Base-by-base conservation (phyloP, 2,797 vertebrate genomes). In the Oryzias sinensis region DNA sequence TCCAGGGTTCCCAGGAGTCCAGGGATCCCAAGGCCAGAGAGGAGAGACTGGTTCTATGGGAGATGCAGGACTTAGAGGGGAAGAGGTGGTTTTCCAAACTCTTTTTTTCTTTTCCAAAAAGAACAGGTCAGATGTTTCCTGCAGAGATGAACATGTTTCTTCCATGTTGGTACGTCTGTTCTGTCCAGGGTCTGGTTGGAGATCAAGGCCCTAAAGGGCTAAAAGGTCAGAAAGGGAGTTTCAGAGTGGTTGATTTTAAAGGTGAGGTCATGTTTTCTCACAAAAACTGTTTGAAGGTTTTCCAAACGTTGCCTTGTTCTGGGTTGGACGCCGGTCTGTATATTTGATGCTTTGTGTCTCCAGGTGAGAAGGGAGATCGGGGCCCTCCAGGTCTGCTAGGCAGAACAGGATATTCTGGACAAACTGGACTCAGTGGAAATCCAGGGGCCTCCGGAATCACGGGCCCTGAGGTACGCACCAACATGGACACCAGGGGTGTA, bases 161-260 rank as follows among this genome's bases (percentile, higher is more conserved):
- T 37, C 33, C 33, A 11, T 33, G 29, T 9, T 33, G 29, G 29
- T 33, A 9, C 4, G 29, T 11, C 9, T 37, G 33, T 37, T 50
- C 59, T 59, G 56, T 75, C 4, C 62, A 93, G 92, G 92, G 92
- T 17, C 37, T 33, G 3, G 16, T 2, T 0, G 92, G 92, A 16
- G 80, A 85, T 55, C 70, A 54, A 9, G 92, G 92, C 41, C 0
- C 53, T 15, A 77, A 22, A 62, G 92, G 92, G 17, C 29, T 64
- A 6, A 92, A 91, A 86, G 92, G 92, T 54, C 75, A 76, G 54
- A 92, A 90, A 56, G 92, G 92, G 55, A 67, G 79, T 42, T 67
- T 86, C 16, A 62, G 2, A 29, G 27, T 81, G 45, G 55, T 72
- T 50, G 59, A 84, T 48, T 51, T 57, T 4, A 83, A 76, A 77